Base-by-base conservation (phyloP, 2,113 vertebrate genomes). In the Melanocharis versteri region DNA sequence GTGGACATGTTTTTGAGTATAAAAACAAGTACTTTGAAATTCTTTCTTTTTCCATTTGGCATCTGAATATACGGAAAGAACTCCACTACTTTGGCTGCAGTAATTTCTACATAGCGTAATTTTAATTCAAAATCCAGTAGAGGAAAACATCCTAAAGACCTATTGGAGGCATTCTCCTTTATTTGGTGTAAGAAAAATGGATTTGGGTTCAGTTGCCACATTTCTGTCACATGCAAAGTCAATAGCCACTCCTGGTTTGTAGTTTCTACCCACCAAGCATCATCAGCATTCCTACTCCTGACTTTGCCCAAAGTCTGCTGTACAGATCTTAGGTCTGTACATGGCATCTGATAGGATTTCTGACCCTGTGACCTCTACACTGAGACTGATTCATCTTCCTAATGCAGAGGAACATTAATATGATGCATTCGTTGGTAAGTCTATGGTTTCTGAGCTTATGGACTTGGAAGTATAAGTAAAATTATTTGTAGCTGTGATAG, bases 111-210 rank as follows among this genome's bases (percentile, higher is more conserved):
- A 75, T 44, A 50, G 62, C 4, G 2, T 68, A 48, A 81, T 88
- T 71, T 83, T 42, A 73, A 24, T 47, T 65, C 75, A 65, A 47
- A 71, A 83, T 14, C 39, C 26, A 54, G 33, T 6, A 57, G 42
- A 73, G 19, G 24, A 70, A 73, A 60, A 26, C 15, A 27, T 16
- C 31, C 60, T 16, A 14, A 50, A 66, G 26, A 54, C 28, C 40
- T 40, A 3, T 6, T 6, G 2, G 65, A 57, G 19, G 10, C 1
- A 1, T 42, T 16, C 13, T 54, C 33, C 42, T 33, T 18, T 39
- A 21, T 50, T 13, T 71, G 51, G 24, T 47, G 19, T n/a, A 27
- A 65, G 10, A 69, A 47, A 90, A 62, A 10, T 2, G 35, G 10
- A 30, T n/a, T 37, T 7, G 31, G n/a, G 26, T 42, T 69, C n/a